Conservation (phyloP, 2,888 invertebrate species). For the Pammene fasciana region DNA sequence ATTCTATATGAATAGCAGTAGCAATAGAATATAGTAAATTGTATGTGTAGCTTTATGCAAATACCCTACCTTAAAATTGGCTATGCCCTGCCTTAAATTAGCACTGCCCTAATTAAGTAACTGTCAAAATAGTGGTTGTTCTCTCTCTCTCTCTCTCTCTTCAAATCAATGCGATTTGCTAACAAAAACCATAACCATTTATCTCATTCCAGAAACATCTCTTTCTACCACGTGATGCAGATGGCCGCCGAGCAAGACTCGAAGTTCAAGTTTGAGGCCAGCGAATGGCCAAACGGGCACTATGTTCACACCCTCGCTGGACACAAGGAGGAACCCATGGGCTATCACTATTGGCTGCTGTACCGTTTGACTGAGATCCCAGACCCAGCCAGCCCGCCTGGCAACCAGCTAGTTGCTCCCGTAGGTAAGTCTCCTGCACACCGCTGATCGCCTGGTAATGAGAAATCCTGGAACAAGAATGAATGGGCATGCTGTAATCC, state of each 20-base stretch:
- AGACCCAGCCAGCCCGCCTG: conserved; percentile 91
- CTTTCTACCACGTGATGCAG: conserved; percentile 90
- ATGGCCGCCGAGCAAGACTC: conserved; percentile 92
- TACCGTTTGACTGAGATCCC: conserved; percentile 92
- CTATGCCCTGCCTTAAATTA: too few relatives aligned
- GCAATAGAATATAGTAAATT: too few relatives aligned
- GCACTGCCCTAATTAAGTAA: too few relatives aligned
- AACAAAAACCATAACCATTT: not conserved
- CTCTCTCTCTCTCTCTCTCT: too few relatives aligned
- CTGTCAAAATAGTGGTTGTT: too few relatives aligned
- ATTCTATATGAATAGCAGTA: too few relatives aligned
- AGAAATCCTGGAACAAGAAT: conserved; percentile 1
- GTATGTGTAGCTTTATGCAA: too few relatives aligned
- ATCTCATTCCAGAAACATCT: conserved; percentile 79
- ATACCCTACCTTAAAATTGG: too few relatives aligned
- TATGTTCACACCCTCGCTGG: conserved; percentile 94
- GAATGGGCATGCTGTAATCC: too few relatives aligned
- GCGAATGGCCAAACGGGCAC: conserved; percentile 96
- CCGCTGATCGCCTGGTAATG: not conserved
- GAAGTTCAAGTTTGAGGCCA: conserved; percentile 88
- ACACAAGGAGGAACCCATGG: conserved; percentile 90
- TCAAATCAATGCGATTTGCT: not conserved
- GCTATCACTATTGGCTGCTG: conserved; percentile 95
- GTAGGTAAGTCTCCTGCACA: conserved; percentile 85
- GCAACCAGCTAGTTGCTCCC: conserved; percentile 93